A percentile compares a stretch with the other conserved stretches of the same genome.
Evolutionary conservation across 1,140 invertebrate genomes (phyloP).

Genomic region (Magallana angulata): DNA sequence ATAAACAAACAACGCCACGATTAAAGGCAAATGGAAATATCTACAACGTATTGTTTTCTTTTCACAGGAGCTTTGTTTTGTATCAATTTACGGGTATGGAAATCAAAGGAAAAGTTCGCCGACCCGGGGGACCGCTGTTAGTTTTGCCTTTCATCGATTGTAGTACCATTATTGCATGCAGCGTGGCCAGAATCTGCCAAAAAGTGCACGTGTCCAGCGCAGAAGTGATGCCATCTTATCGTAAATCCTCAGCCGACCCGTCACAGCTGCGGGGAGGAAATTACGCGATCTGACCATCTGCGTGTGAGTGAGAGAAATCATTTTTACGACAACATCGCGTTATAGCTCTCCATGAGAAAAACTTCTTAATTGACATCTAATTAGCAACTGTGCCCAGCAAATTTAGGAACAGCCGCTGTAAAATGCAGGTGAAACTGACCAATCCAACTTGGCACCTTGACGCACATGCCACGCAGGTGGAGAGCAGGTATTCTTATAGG

Average conservation of each 20-base stretch:
- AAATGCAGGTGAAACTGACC: slow-evolving; percentile 3
- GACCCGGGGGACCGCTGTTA: background rate
- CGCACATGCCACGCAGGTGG: slow-evolving; percentile 24
- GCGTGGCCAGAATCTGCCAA: slow-evolving; percentile 6
- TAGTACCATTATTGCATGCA: background rate
- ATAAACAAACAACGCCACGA: slow-evolving; percentile 39
- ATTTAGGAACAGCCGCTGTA: background rate
- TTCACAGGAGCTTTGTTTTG: slow-evolving; percentile 15
- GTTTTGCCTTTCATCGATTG: background rate
- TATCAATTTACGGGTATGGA: slow-evolving; percentile 2
- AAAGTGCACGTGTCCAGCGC: slow-evolving; percentile 26
- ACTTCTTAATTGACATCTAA: slow-evolving; percentile 16
- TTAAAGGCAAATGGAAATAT: slow-evolving; percentile 32
- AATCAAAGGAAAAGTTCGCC: slow-evolving; percentile 29
- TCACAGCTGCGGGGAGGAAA: slow-evolving; percentile 19
- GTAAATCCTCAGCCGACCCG: background rate
- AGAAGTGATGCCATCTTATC: slow-evolving; percentile 22
- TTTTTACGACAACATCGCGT: slow-evolving; percentile 27
- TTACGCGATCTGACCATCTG: slow-evolving; percentile 22
- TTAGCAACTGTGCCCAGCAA: slow-evolving; percentile 1
- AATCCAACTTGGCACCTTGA: background rate
- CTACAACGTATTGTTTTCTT: slow-evolving; percentile 16
- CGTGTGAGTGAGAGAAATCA: background rate
- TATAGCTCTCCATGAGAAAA: slow-evolving; percentile 11
- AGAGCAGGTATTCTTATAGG: background rate